These are phyloP conservation scores for Ptilorrhoa leucosticta DNA, from an alignment of 2,113 vertebrate species.

Conservation along the genomic window DNA sequence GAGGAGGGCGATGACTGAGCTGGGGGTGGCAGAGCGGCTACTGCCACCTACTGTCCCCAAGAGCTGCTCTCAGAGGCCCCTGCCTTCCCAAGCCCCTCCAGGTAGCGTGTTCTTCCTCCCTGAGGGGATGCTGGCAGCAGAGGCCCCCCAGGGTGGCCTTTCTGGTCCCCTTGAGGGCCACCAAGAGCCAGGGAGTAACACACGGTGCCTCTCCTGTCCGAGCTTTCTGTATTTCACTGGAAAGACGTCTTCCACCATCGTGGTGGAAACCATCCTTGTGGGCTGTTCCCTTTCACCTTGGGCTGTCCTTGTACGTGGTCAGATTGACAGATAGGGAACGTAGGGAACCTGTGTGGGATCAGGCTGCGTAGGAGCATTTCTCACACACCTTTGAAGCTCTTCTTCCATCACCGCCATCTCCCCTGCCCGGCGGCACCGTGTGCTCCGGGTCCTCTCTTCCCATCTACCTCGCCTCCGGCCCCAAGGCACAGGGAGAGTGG, in stretches of 20 bases:
- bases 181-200: neutral
- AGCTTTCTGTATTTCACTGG: neutral
- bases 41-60: neutral
- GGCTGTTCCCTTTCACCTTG: neutral
- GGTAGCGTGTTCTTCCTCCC: neutral
- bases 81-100: neutral
- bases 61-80: neutral
- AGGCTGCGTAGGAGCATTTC: neutral
- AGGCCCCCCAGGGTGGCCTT: neutral
- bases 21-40: neutral
- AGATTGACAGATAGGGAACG: neutral
- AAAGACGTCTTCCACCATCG: rapidly evolving
- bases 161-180: neutral
- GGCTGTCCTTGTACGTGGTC: neutral
- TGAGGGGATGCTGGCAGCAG: neutral
- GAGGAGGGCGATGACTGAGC: constrained; percentile 44
- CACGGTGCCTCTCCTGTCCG: rapidly evolving
- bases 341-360: neutral
- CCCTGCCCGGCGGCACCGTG: neutral
- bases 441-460: neutral
- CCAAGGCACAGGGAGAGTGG: neutral
- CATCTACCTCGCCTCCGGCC: neutral
- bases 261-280: neutral
- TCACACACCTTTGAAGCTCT: neutral
- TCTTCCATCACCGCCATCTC: neutral